Evolutionary conservation across 2,113 vertebrate species (phyloP).

Genomic region (Candoia aspera): DNA sequence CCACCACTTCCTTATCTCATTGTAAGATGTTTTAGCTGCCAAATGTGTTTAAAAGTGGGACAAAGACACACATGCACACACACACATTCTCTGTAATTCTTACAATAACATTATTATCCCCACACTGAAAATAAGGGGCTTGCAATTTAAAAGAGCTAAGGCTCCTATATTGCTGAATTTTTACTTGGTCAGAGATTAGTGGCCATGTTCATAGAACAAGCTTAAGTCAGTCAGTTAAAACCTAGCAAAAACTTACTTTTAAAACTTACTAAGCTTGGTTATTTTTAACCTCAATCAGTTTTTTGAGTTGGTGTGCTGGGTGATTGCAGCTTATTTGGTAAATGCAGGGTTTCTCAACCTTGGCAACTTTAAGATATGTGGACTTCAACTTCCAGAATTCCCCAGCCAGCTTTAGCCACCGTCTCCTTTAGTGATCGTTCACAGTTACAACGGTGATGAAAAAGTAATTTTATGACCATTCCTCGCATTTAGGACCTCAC

Average conservation of each 20-base stretch:
- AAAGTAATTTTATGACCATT: background rate
- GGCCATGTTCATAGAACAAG: background rate
- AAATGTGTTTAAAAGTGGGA: background rate
- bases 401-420: background rate
- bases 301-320: background rate
- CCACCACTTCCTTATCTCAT: background rate
- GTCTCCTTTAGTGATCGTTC: background rate
- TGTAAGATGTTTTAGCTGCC: background rate
- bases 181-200: background rate
- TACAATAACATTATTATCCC: background rate
- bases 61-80: background rate
- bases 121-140: background rate
- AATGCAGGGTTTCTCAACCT: background rate
- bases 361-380: too few relatives aligned
- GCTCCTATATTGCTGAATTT: background rate
- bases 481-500: background rate
- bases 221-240: background rate
- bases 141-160: background rate
- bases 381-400: too few relatives aligned
- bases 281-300: background rate
- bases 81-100: background rate
- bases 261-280: background rate
- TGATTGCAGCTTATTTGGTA: background rate
- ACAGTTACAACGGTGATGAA: background rate
- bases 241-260: background rate